Conservation (phyloP, 2,888 invertebrate species). For the Chloroclysta siterata region DNA sequence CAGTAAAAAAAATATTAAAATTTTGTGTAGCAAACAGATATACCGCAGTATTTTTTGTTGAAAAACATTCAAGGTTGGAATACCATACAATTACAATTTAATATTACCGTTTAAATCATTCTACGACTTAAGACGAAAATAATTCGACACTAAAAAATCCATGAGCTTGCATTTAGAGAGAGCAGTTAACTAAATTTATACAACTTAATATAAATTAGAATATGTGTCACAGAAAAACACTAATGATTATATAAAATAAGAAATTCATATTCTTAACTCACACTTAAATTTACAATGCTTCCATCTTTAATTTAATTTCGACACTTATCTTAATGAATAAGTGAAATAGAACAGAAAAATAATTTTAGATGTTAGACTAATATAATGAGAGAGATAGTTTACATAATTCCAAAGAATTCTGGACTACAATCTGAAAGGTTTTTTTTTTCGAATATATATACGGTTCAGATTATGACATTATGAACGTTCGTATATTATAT, state of each 20-base stretch:
- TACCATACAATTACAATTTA: constrained; percentile 35
- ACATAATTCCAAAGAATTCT: not conserved
- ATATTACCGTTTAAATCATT: constrained; percentile 25
- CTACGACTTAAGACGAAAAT: constrained; percentile 32
- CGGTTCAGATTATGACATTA: too few relatives aligned
- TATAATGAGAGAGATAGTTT: constrained; percentile 1
- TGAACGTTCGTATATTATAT: too few relatives aligned
- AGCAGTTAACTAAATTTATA: constrained; percentile 77
- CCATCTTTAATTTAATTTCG: constrained; percentile 47
- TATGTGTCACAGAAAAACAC: constrained; percentile 58
- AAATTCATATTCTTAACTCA: constrained; percentile 67
- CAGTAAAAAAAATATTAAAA: constrained; percentile 36
- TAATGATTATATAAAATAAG: constrained; percentile 66
- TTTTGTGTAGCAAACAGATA: constrained; percentile 49
- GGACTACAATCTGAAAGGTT: too few relatives aligned
- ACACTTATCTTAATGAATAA: constrained; percentile 48
- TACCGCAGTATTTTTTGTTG: constrained; percentile 29
- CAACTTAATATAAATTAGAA: constrained; percentile 75
- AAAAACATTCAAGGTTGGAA: not conserved
- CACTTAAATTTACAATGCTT: constrained; percentile 75
- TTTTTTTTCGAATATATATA: too few relatives aligned
- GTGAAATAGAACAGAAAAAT: constrained; percentile 50
- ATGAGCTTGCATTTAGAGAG: constrained; percentile 68
- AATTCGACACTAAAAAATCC: constrained; percentile 48
- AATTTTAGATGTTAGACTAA: constrained; percentile 6